phyloP scores from a whole-genome alignment of 2,888 invertebrate genomes.

The Ectemnius lituratus region DNA sequence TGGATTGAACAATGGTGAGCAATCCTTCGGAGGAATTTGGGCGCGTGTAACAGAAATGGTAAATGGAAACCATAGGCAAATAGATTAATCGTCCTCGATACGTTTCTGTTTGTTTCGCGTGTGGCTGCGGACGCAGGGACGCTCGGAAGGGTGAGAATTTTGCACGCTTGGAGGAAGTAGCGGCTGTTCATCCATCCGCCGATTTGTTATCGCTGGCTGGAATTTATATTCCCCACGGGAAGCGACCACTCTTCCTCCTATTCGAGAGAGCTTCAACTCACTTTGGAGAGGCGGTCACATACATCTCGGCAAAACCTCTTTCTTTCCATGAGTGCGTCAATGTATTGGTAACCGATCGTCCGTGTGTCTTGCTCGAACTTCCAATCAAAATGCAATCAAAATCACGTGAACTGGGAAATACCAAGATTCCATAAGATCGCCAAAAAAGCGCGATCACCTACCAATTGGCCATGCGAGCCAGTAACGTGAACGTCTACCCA shows the following conservation, averaged over 20 bases:
- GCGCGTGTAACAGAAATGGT: no score
- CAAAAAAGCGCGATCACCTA: constrained; percentile 6
- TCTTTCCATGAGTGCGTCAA: no score
- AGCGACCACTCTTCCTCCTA: not conserved
- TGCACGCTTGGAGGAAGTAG: not conserved
- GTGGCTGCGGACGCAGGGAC: constrained; percentile 1
- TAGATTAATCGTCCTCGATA: constrained; percentile 44
- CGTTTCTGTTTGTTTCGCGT: constrained; percentile 48
- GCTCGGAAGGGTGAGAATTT: not conserved
- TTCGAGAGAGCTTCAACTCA: not conserved
- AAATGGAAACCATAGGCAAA: constrained; percentile 5
- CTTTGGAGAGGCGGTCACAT: not conserved
- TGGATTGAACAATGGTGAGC: no score
- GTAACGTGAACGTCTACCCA: not conserved
- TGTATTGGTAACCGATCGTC: not conserved
- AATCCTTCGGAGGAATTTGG: not conserved
- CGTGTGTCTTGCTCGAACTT: constrained; percentile 5
- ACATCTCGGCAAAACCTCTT: no score
- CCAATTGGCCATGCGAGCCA: not conserved
- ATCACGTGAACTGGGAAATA: constrained; percentile 1
- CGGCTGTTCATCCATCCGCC: no score
- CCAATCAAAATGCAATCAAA: constrained; percentile 52
- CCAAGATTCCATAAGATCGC: constrained; percentile 24
- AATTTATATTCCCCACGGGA: constrained; percentile 1
- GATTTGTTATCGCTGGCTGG: not conserved